Percentiles rank a stretch among this genome's conserved stretches.
These are phyloP conservation scores for Drosophila arawakana DNA, from an alignment of 1,140 invertebrate species.

Conservation along the genomic window DNA sequence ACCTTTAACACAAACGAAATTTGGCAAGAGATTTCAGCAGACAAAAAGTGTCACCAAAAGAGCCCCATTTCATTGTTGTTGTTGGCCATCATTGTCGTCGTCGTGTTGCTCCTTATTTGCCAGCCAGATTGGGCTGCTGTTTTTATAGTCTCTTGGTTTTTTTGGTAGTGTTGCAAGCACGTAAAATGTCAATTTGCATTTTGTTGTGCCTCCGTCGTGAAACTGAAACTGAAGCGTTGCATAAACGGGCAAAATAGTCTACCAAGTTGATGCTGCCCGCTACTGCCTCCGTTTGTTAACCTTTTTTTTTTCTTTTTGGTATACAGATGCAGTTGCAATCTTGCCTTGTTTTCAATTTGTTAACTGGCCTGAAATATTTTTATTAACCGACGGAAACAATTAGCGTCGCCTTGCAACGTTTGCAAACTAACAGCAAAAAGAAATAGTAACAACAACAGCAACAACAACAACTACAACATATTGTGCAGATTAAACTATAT, in stretches of 20 bases:
- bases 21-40: slow-evolving; percentile 37
- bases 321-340: slow-evolving; percentile 24
- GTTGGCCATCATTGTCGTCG: slow-evolving; percentile 45
- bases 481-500: slow-evolving; percentile 9
- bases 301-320: too few species aligned
- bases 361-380: slow-evolving; percentile 79
- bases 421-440: slow-evolving; percentile 46
- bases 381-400: slow-evolving; percentile 83
- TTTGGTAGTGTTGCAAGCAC: slow-evolving; percentile 74
- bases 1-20: slow-evolving; percentile 67
- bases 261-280: too few species aligned
- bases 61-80: slow-evolving; percentile 17
- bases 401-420: slow-evolving; percentile 66
- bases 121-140: slow-evolving; percentile 45
- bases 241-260: slow-evolving; percentile 56
- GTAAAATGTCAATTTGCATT: slow-evolving; percentile 83
- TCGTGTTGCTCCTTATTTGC: slow-evolving; percentile 81
- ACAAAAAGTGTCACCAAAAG: slow-evolving; percentile 73
- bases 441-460: slow-evolving; percentile 29
- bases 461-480: slow-evolving; percentile 37
- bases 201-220: slow-evolving; percentile 58
- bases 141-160: slow-evolving; percentile 12
- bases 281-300: slow-evolving; percentile 2
- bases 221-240: slow-evolving; percentile 70
- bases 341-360: slow-evolving; percentile 76